Base-by-base conservation (phyloP, 2,888 invertebrate species). In the Pseudeuparius sepicola region DNA sequence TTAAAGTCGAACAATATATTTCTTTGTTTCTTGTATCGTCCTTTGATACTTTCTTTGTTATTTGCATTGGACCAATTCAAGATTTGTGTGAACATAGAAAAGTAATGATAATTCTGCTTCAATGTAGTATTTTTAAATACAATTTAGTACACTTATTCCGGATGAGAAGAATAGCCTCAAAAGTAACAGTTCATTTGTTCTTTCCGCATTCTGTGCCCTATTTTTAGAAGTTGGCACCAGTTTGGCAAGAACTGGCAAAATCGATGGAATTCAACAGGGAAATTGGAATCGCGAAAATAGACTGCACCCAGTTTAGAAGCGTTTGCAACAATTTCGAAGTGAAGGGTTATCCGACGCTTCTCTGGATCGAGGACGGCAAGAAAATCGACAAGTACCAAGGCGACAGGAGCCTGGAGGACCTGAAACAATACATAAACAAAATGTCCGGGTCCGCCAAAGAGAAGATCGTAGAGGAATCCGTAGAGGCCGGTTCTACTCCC, bases 321-420 rank as follows among this genome's bases (percentile, higher is more conserved):
- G 70, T 84, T 2, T 93, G 93, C 58, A 72, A 73, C 40, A 75
- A 77, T 47, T 83, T 81, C 54, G 83, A 84, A 44, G 77, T 93
- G 18, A 81, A 82, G 56, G 87, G 88, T 23, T 92, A 87, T 57
- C 93, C 93, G 0, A 84, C 86, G 2, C 61, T 93, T 4, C 60
- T 89, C 25, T 90, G 88, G 87, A 80, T 92, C 46, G 78, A 80
- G 54, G 78, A 88, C 62, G 92, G 92, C 10, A 77, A 84, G 60
- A 82, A 82, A 82, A 66, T 84, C 56, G 87, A 86, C 41, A 80
- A 78, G 52, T 81, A 85, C 47, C 68, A 76, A 26, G 81, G 78
- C 0, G 65, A 71, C 10, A 66, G 81, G 11, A 73, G 71, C 5
- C 67, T 78, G 33, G 78, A 78, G 16, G 78, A 78, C 4, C 64